A percentile compares a stretch with the other conserved stretches of the same genome.
These are phyloP conservation scores for cattle (Bos taurus) DNA, from an alignment of 2,113 vertebrate species.

Conservation along the genomic window DNA sequence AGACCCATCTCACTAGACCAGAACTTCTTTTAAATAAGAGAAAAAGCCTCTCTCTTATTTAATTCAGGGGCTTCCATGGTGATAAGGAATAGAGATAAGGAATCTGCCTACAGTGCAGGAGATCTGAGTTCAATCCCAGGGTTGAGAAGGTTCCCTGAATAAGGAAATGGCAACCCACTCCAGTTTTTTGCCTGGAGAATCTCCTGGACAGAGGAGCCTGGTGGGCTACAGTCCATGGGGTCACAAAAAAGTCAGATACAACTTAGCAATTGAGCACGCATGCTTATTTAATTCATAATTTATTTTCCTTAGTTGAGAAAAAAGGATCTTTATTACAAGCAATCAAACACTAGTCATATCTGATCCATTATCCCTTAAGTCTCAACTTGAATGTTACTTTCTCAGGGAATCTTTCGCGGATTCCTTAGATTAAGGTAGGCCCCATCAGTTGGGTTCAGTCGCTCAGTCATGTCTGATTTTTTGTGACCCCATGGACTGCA, in stretches of 20 bases:
- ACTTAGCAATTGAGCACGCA: not conserved
- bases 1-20: not conserved
- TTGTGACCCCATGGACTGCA: not conserved
- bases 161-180: not conserved
- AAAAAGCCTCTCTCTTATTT: not conserved
- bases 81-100: not conserved
- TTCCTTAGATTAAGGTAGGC: not conserved
- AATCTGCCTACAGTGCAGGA: not conserved
- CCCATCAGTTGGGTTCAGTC: not conserved
- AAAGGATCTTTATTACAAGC: not conserved
- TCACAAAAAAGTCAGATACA: not conserved
- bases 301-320: not conserved
- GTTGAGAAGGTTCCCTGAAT: not conserved
- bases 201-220: not conserved
- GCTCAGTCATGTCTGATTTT: not conserved
- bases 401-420: not conserved
- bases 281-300: not conserved
- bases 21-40: not conserved
- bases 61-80: not conserved
- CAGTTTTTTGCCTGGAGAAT: not conserved
- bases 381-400: not conserved
- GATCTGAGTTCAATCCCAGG: not conserved
- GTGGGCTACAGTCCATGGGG: not conserved
- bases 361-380: constrained; percentile 2
- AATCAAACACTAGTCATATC: not conserved